Evolutionary conservation across 2,888 invertebrate genomes (phyloP).

Genomic region (Endotricha flammealis): DNA sequence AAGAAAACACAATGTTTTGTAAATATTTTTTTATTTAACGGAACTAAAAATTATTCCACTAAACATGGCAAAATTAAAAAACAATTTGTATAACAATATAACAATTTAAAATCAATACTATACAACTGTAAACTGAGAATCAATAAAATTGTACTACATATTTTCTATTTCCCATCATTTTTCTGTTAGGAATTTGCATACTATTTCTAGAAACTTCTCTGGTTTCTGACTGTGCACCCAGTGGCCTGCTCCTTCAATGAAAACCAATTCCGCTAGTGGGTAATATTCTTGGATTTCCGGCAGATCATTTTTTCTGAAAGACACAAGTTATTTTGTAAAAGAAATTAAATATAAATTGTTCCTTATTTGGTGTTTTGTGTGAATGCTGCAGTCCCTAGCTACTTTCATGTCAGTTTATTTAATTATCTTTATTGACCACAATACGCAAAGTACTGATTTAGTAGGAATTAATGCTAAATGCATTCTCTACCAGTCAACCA

Average conservation of each 20-base stretch:
- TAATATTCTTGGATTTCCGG: conserved; percentile 83
- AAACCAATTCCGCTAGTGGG: conserved; percentile 82
- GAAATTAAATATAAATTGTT: too few relatives aligned
- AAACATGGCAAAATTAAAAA: conserved; percentile 7
- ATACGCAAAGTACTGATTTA: too few relatives aligned
- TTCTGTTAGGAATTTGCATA: conserved; percentile 80
- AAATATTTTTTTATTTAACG: too few relatives aligned
- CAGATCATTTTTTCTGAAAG: conserved; percentile 75
- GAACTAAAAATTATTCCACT: too few relatives aligned
- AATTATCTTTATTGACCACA: too few relatives aligned
- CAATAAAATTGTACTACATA: conserved; percentile 28
- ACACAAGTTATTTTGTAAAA: too few relatives aligned
- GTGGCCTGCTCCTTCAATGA: conserved; percentile 91
- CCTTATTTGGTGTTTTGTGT: too few relatives aligned
- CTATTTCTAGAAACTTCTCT: conserved; percentile 82
- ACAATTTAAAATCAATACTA: conserved; percentile 6
- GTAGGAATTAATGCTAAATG: too few relatives aligned
- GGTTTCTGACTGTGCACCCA: conserved; percentile 97
- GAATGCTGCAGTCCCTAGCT: too few relatives aligned
- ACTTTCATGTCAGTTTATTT: too few relatives aligned
- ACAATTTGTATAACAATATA: background rate
- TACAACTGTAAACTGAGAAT: conserved; percentile 19
- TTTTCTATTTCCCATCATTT: conserved; percentile 34
- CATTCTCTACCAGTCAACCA: too few relatives aligned
- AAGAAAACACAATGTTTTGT: too few relatives aligned